Percentiles rank a stretch among this genome's conserved stretches.
Evolutionary conservation across 2,797 vertebrate species (phyloP).

Genomic region (Crax fasciolata): DNA sequence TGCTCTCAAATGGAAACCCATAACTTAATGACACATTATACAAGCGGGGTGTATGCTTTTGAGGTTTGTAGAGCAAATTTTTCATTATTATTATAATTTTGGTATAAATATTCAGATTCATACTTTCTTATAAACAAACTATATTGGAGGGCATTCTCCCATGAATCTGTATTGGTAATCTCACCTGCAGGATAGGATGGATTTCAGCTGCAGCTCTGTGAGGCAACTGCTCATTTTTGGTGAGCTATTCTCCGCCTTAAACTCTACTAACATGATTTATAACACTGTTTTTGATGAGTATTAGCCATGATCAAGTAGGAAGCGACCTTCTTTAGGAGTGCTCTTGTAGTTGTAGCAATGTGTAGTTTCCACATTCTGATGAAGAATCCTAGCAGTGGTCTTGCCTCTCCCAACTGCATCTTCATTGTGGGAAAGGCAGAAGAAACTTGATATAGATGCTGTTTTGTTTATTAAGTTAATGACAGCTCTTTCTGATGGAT

Average conservation of each 20-base stretch:
- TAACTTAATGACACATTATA: neutral
- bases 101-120: neutral
- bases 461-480: neutral
- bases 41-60: neutral
- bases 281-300: neutral
- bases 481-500: neutral
- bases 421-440: neutral
- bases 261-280: neutral
- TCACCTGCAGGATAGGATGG: neutral
- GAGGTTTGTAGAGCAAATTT: neutral
- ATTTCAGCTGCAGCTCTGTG: neutral
- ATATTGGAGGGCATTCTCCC: fast-evolving
- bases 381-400: neutral
- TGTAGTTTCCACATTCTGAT: neutral
- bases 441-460: neutral
- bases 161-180: neutral
- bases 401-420: neutral
- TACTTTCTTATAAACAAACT: neutral
- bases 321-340: neutral
- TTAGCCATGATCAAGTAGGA: neutral
- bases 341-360: neutral
- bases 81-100: neutral
- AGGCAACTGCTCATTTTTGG: neutral
- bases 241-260: neutral
- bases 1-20: neutral